Conservation (phyloP, 1,140 invertebrate species). For the Drosophila hydei region DNA sequence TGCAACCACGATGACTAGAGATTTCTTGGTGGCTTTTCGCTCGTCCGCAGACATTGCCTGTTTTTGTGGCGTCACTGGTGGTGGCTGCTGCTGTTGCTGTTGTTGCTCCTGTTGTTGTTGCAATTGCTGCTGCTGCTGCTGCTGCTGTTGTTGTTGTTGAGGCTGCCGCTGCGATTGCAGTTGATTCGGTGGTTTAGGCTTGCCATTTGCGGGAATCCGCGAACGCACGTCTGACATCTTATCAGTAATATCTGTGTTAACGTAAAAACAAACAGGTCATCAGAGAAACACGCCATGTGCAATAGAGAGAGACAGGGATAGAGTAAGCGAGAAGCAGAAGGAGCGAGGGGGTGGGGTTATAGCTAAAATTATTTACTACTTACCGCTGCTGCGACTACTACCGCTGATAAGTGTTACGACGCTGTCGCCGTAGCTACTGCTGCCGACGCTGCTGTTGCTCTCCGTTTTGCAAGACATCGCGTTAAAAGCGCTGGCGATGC, state of each 20-base stretch:
- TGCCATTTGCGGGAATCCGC: slow-evolving; percentile 27
- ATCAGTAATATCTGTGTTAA: slow-evolving; percentile 20
- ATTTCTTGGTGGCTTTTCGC: slow-evolving; percentile 79
- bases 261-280: not conserved
- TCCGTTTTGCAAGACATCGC: slow-evolving; percentile 32
- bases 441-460: not conserved
- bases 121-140: slow-evolving; percentile 18
- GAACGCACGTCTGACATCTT: slow-evolving; percentile 20
- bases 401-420: slow-evolving; percentile 9
- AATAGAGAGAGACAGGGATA: not conserved
- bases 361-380: not conserved
- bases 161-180: not conserved
- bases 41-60: slow-evolving; percentile 78
- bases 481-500: not conserved
- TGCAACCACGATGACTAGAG: slow-evolving; percentile 75
- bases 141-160: slow-evolving; percentile 11
- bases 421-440: not conserved
- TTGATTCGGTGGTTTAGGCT: slow-evolving; percentile 44
- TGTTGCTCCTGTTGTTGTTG: slow-evolving; percentile 17
- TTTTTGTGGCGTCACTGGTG: slow-evolving; percentile 53
- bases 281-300: not conserved
- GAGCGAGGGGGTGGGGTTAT: not conserved
- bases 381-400: slow-evolving; percentile 25
- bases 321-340: too few species aligned
- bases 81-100: slow-evolving; percentile 19